These are phyloP conservation scores for Seriola aureovittata DNA, from an alignment of 2,113 vertebrate genomes.

Conservation along the genomic window DNA sequence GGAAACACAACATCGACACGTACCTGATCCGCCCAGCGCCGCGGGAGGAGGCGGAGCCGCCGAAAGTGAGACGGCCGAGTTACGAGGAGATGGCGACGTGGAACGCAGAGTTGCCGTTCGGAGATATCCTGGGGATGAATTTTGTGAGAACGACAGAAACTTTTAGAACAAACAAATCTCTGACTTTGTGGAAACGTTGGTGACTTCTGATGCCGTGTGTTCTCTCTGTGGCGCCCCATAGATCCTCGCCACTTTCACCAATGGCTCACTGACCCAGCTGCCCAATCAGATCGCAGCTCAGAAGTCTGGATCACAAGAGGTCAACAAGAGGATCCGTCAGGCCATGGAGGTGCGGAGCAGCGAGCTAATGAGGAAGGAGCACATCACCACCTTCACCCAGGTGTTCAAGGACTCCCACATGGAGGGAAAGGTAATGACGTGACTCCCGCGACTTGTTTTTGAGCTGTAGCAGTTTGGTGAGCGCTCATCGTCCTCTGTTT, in stretches of 20 bases:
- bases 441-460: background rate
- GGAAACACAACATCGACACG: slow-evolving; percentile 62
- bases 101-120: slow-evolving; percentile 75
- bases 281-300: slow-evolving; percentile 64
- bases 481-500: background rate
- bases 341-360: slow-evolving; percentile 80
- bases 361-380: slow-evolving; percentile 78
- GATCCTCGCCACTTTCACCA: slow-evolving; percentile 80
- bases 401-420: slow-evolving; percentile 79
- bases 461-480: background rate
- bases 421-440: slow-evolving; percentile 76
- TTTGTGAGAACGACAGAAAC: slow-evolving; percentile 42
- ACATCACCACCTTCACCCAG: slow-evolving; percentile 76
- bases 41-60: slow-evolving; percentile 15
- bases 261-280: slow-evolving; percentile 67
- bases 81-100: slow-evolving; percentile 62
- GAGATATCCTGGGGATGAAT: slow-evolving; percentile 76
- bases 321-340: slow-evolving; percentile 77
- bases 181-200: background rate
- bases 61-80: slow-evolving; percentile 48
- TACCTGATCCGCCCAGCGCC: slow-evolving; percentile 38
- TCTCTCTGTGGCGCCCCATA: slow-evolving; percentile 22
- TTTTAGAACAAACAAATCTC: background rate
- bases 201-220: background rate
- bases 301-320: slow-evolving; percentile 58